These are phyloP conservation scores for Vidua macroura DNA, from an alignment of 2,113 vertebrate species.

Conservation along the genomic window DNA sequence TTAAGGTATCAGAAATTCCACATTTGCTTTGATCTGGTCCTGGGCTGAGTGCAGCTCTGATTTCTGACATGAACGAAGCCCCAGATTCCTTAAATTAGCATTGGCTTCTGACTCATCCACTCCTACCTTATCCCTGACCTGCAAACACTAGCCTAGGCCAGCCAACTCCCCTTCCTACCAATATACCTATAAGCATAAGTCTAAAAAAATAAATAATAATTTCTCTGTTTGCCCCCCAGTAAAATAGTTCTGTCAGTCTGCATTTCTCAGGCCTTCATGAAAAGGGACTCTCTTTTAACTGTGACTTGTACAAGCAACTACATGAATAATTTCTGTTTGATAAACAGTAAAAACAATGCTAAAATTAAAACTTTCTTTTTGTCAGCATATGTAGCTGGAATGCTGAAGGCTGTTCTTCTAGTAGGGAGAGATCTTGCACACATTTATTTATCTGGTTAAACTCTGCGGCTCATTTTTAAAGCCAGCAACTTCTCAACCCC, in stretches of 20 bases:
- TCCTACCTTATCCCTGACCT: not conserved
- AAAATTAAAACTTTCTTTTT: conserved; percentile 50
- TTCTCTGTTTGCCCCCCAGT: not conserved
- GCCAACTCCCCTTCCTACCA: not conserved
- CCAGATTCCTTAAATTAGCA: not conserved
- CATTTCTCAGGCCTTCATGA: not conserved
- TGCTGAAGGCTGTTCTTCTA: conserved; percentile 25
- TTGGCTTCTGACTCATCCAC: not conserved
- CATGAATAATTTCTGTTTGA: conserved; percentile 29
- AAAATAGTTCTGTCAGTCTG: not conserved
- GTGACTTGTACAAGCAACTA: conserved; percentile 4
- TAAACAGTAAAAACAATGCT: conserved; percentile 57
- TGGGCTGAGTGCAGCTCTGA: not conserved
- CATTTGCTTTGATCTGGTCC: not conserved
- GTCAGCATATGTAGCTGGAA: conserved; percentile 36
- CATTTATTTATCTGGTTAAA: conserved; percentile 65
- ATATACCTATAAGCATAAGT: not conserved
- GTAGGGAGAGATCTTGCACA: conserved; percentile 19
- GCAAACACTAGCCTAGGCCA: not conserved
- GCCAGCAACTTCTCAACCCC: conserved; percentile 53
- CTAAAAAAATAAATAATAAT: not conserved
- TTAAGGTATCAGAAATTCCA: not conserved
- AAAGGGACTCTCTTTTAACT: conserved; percentile 21
- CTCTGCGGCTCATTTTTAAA: conserved; percentile 41
- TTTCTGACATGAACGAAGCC: not conserved